These are phyloP conservation scores for Gorsachius magnificus DNA, from an alignment of 2,797 vertebrate genomes.

Conservation along the genomic window DNA sequence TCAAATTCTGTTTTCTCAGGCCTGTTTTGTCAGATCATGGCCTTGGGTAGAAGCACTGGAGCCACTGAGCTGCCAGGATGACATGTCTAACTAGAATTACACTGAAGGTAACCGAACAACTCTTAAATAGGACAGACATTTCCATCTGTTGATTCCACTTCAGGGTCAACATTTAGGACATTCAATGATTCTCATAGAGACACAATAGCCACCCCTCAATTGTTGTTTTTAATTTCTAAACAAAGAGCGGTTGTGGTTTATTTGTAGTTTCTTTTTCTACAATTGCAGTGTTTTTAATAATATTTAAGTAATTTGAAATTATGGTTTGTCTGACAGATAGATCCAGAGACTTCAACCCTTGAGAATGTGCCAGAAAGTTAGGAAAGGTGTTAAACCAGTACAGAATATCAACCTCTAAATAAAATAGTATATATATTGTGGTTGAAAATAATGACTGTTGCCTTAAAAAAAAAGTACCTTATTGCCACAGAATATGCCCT, in stretches of 20 bases:
- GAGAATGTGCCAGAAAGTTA: background rate
- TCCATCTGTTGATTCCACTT: constrained; percentile 30
- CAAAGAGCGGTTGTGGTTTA: background rate
- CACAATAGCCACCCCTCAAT: accelerated
- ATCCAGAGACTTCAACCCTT: background rate
- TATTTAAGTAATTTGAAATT: background rate
- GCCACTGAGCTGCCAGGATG: background rate
- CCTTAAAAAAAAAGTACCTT: background rate
- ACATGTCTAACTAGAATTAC: background rate
- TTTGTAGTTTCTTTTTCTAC: background rate
- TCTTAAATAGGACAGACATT: constrained; percentile 57
- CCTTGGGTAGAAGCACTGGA: constrained; percentile 56
- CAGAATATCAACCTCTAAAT: background rate
- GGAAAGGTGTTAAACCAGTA: background rate
- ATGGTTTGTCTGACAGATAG: background rate
- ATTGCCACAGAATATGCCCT: background rate
- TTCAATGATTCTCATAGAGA: background rate
- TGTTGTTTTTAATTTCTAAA: background rate
- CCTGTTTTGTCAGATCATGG: constrained; percentile 65
- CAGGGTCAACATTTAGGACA: background rate
- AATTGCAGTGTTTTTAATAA: background rate
- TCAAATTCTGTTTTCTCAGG: constrained; percentile 48
- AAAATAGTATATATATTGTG: background rate
- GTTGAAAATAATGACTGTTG: background rate
- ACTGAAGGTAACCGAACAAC: background rate